Percentiles rank a stretch among this genome's conserved stretches.
phyloP scores from a whole-genome alignment of 2,888 invertebrate species.

The Drosophila austrosaltans region DNA sequence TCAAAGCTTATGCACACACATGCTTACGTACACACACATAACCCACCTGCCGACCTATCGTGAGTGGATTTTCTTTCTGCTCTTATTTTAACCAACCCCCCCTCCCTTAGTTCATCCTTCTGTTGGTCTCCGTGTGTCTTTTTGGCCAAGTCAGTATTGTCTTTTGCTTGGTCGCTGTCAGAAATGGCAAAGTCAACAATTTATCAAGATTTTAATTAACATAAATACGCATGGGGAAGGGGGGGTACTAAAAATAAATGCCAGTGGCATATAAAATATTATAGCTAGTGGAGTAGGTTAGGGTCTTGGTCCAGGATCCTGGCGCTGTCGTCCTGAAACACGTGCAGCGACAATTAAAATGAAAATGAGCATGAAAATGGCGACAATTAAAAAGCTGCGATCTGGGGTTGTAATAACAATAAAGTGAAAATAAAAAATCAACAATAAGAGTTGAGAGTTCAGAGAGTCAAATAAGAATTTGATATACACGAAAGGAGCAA shows the following conservation, averaged over 20 bases:
- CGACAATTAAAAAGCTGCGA: conserved; percentile 61
- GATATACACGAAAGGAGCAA: conserved; percentile 57
- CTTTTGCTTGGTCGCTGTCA: conserved; percentile 35
- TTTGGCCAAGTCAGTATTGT: background rate
- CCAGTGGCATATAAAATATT: conserved; percentile 47
- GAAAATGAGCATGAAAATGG: conserved; percentile 53
- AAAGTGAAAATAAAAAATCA: conserved; percentile 41
- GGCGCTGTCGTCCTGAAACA: conserved; percentile 22
- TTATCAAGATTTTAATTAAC: conserved; percentile 69
- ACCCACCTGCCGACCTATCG: background rate
- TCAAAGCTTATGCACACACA: conserved; percentile 15
- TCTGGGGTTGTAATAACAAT: conserved; percentile 35
- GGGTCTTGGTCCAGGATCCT: background rate
- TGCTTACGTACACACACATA: background rate
- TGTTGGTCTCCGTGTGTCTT: conserved; percentile 24
- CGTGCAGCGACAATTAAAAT: conserved; percentile 56
- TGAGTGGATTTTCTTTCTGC: too few relatives aligned
- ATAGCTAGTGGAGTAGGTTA: conserved; percentile 12
- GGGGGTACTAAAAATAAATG: conserved; percentile 60
- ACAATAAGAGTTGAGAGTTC: conserved; percentile 47
- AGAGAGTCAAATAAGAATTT: conserved; percentile 36
- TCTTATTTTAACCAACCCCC: too few relatives aligned
- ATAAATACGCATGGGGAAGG: conserved; percentile 25
- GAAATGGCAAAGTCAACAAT: conserved; percentile 51
- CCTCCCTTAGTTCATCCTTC: background rate